Evolutionary conservation across 2,113 vertebrate genomes (phyloP), one percentile per base, ranked within the genome.

Genomic region (Bucco capensis): DNA sequence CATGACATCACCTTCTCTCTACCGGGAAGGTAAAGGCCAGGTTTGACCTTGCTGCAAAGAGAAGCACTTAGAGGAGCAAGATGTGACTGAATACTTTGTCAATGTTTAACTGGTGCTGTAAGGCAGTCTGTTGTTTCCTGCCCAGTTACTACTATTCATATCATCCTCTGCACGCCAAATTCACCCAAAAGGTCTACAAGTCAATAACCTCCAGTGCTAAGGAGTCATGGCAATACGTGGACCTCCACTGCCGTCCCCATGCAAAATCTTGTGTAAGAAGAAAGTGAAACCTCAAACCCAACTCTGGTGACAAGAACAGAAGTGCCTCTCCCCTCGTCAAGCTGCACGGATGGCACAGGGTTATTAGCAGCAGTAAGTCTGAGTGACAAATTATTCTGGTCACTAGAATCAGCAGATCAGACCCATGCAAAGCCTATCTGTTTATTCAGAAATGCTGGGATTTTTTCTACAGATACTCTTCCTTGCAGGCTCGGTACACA

Each of bases 321-420:
- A 61, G 49, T 22, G 46, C 4, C 5, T 12, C 7, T 50, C 19
- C 14, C 8, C 21, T 30, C 37, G 40, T 50, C 70, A 44, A 90
- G 62, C 50, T 65, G 37, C 62, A 83, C 40, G 1, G 1, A 61
- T 6, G 14, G 60, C 77, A 84, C 42, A 62, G 65, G 23, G 35
- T 69, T 37, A 82, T 62, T 37, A 86, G 42, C 54, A 82, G 37
- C 46, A 77, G 50, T 86, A 61, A 86, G 27, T 57, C 71, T 40
- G 42, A 78, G 54, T 84, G 74, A 93, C 81, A 92, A 90, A 90
- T 92, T 65, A 79, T 79, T 85, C 74, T 56, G 54, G 74, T 90
- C 92, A 90, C 61, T 46, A 84, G 30, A 95, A 90, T 65, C 90
- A 89, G 62, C 50, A 79, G 54, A 73, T 66, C 81, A 84, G 73